Percentiles rank a stretch among this genome's conserved stretches.
phyloP scores from a whole-genome alignment of 2,888 invertebrate genomes.

The Leucoma salicis region DNA sequence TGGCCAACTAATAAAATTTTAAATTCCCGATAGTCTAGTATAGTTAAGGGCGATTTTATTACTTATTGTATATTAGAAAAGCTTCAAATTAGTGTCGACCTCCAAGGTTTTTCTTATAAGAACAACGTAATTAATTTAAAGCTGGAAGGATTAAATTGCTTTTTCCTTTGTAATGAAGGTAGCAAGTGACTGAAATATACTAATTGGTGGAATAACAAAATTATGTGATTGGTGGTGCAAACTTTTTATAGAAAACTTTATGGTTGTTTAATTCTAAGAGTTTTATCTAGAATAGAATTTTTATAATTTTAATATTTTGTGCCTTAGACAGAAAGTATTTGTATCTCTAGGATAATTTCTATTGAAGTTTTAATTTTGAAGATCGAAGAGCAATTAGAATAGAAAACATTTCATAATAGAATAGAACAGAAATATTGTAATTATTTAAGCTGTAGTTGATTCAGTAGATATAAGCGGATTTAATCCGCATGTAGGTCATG shows the following conservation, averaged over 20 bases:
- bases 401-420: slow-evolving; percentile 52
- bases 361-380: slow-evolving; percentile 32
- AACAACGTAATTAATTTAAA: slow-evolving; percentile 26
- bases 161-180: slow-evolving; percentile 46
- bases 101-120: slow-evolving; percentile 41
- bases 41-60: slow-evolving; percentile 61
- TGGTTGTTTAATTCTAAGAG: slow-evolving; percentile 66
- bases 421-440: slow-evolving; percentile 49
- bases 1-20: slow-evolving; percentile 54
- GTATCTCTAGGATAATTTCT: slow-evolving; percentile 29
- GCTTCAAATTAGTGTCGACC: slow-evolving; percentile 54
- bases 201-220: slow-evolving; percentile 56
- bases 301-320: slow-evolving; percentile 47
- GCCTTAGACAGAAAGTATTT: slow-evolving; percentile 55
- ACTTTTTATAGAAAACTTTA: slow-evolving; percentile 67
- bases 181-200: slow-evolving; percentile 57
- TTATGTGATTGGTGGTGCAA: slow-evolving; percentile 78
- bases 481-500: slow-evolving; percentile 45
- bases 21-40: slow-evolving; percentile 55
- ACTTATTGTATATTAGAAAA: slow-evolving; percentile 60
- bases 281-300: slow-evolving; percentile 42
- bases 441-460: slow-evolving; percentile 55
- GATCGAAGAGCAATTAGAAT: slow-evolving; percentile 45
- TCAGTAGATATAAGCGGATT: slow-evolving; percentile 61
- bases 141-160: slow-evolving; percentile 34